These are phyloP conservation scores for Anguilla japonica DNA, from an alignment of 2,113 vertebrate species.

Conservation along the genomic window DNA sequence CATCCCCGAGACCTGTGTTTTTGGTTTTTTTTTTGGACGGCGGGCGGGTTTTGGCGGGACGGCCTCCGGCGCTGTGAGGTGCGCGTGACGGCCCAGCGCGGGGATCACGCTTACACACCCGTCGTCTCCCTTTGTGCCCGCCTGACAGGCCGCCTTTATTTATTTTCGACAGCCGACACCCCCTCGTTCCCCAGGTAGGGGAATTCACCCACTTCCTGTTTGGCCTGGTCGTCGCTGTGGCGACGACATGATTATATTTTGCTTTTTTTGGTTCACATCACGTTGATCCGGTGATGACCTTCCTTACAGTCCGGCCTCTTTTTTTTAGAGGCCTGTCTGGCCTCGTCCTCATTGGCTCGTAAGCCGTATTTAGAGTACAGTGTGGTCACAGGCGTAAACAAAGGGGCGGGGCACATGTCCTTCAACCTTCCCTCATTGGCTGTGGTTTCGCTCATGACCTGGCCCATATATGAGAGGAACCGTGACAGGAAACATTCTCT, in stretches of 20 bases:
- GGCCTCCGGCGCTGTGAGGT: background rate
- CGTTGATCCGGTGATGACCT: background rate
- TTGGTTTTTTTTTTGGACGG: background rate
- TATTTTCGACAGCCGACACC: background rate
- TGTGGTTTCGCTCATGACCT: too few relatives aligned
- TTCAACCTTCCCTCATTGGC: background rate
- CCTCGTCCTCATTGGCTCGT: too few relatives aligned
- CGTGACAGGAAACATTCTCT: background rate
- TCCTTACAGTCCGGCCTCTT: background rate
- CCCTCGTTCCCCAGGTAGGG: conserved; percentile 4
- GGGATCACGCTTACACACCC: background rate
- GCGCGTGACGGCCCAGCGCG: background rate
- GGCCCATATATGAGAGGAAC: too few relatives aligned
- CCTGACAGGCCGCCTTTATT: background rate
- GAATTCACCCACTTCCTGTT: background rate
- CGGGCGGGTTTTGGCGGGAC: background rate
- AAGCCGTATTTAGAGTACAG: background rate
- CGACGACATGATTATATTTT: background rate
- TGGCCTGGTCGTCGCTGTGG: background rate
- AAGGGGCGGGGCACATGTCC: background rate
- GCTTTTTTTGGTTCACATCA: background rate
- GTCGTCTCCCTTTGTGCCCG: background rate
- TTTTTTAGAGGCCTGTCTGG: background rate
- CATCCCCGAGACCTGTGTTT: background rate
- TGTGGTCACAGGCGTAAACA: background rate